Percentiles rank a stretch among this genome's conserved stretches.
Conservation (phyloP, 2,113 vertebrate species). For the Symphodus melops region DNA sequence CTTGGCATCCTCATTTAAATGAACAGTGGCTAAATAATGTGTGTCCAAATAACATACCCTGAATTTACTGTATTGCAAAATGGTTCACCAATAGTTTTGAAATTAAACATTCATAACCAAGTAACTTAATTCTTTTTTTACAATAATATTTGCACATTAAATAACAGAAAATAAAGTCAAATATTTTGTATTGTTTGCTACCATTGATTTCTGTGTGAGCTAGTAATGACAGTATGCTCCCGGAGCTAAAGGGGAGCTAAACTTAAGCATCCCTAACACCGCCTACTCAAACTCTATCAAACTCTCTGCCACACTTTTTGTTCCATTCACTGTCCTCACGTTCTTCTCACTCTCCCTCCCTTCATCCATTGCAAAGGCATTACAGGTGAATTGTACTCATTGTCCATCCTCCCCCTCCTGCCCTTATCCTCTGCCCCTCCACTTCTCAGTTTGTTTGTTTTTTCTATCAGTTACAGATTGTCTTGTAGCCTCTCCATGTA, state of each 20-base stretch:
- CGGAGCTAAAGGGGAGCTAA: constrained; percentile 16
- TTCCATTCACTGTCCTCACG: constrained; percentile 17
- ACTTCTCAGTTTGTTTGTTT: constrained; percentile 70
- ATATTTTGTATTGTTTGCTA: constrained; percentile 65
- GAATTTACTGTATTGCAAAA: constrained; percentile 59
- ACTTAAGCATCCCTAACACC: constrained; percentile 22
- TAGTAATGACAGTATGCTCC: constrained; percentile 48
- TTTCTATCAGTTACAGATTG: constrained; percentile 90
- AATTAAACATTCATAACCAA: constrained; percentile 58
- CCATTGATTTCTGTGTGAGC: constrained; percentile 60
- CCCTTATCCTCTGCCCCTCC: constrained; percentile 78
- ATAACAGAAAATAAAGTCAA: constrained; percentile 58
- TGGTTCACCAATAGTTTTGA: constrained; percentile 50
- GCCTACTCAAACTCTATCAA: constrained; percentile 14
- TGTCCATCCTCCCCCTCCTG: constrained; percentile 80
- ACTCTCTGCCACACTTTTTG: constrained; percentile 10
- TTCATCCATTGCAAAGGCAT: constrained; percentile 84
- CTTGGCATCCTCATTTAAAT: constrained; percentile 40
- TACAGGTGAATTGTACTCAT: constrained; percentile 84
- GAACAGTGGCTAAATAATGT: constrained; percentile 37
- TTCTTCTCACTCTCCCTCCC: constrained; percentile 50
- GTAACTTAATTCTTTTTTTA: constrained; percentile 52
- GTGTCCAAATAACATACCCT: constrained; percentile 64
- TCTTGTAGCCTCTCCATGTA: constrained; percentile 99
- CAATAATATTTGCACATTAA: constrained; percentile 60